Conservation (phyloP, 1,140 invertebrate species). For the Atta texana region DNA sequence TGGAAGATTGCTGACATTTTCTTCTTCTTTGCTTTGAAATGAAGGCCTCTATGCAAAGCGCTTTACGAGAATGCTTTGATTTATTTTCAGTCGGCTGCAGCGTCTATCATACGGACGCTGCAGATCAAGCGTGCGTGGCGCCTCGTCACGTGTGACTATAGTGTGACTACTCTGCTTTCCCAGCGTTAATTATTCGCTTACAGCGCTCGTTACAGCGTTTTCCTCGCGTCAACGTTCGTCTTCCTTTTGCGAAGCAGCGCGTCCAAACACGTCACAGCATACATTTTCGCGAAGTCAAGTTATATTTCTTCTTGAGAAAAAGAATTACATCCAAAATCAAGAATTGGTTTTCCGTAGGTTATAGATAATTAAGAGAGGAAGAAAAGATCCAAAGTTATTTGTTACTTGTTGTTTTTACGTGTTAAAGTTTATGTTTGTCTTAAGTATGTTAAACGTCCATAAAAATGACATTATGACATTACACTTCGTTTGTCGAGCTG, state of each 20-base stretch:
- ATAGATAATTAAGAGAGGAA: background rate
- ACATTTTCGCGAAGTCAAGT: background rate
- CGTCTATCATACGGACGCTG: slow-evolving; percentile 41
- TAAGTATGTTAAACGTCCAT: background rate
- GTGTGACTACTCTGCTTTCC: background rate
- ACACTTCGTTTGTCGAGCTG: background rate
- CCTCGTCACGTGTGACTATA: slow-evolving; percentile 6
- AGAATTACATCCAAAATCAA: background rate
- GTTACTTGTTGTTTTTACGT: background rate
- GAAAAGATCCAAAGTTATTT: background rate
- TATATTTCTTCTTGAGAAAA: background rate
- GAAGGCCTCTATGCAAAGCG: slow-evolving; percentile 48
- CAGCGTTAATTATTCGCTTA: slow-evolving; percentile 48
- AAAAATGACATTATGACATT: background rate
- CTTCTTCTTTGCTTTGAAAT: slow-evolving; percentile 48
- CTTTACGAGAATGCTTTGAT: slow-evolving; percentile 56
- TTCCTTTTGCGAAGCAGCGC: background rate
- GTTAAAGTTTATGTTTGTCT: background rate
- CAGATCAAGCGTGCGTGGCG: slow-evolving; percentile 49
- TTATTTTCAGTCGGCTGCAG: slow-evolving; percentile 57
- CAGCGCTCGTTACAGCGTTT: slow-evolving; percentile 39
- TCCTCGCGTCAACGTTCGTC: background rate
- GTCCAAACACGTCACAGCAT: background rate
- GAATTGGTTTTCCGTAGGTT: background rate
- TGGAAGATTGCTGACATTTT: slow-evolving; percentile 56